These are phyloP conservation scores for Climacteris rufus DNA, from an alignment of 2,113 vertebrate genomes.

Conservation along the genomic window DNA sequence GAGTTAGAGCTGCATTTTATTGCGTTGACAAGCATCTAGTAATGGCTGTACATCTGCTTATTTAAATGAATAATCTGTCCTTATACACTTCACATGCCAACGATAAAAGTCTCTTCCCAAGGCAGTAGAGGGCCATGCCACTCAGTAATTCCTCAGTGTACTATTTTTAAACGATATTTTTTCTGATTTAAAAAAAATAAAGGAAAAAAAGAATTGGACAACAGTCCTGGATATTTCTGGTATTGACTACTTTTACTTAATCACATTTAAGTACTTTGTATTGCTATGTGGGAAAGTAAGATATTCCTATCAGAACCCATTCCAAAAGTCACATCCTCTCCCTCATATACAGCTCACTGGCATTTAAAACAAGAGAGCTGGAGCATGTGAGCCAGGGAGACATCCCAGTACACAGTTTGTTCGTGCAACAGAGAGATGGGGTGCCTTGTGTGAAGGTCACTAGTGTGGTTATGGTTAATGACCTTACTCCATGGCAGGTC, in stretches of 20 bases:
- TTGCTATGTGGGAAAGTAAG: not conserved
- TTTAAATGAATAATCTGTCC: not conserved
- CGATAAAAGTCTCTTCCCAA: not conserved
- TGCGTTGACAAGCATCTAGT: not conserved
- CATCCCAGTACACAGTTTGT: constrained; percentile 4
- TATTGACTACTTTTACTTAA: not conserved
- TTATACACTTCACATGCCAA: not conserved
- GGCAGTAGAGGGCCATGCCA: not conserved
- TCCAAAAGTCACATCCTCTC: not conserved
- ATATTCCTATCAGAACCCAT: not conserved
- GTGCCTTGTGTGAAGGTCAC: constrained; percentile 69
- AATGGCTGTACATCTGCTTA: not conserved
- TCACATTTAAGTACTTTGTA: not conserved
- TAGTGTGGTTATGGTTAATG: constrained; percentile 80
- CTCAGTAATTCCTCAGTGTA: not conserved
- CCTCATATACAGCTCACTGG: not conserved
- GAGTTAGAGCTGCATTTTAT: not conserved
- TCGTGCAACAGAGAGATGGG: constrained; percentile 43
- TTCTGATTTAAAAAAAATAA: not conserved
- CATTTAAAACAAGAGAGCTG: not conserved
- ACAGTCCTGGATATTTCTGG: not conserved
- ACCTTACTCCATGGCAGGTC: constrained; percentile 78
- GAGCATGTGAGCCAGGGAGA: not conserved
- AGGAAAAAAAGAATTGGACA: not conserved
- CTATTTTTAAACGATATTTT: not conserved